phyloP scores from a whole-genome alignment of 2,113 vertebrate genomes.

The Pavo muticus region DNA sequence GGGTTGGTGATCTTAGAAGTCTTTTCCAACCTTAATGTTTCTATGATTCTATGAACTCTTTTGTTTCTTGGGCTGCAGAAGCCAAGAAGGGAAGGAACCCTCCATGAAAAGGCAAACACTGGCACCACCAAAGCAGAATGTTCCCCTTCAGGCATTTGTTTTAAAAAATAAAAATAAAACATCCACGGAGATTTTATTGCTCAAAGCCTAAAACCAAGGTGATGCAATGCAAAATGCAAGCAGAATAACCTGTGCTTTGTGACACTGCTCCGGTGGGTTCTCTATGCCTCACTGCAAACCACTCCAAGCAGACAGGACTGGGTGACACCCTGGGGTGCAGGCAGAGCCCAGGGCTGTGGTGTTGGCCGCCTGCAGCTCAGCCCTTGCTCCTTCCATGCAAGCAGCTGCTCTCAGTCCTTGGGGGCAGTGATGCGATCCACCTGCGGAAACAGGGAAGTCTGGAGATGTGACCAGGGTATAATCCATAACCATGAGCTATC shows the following conservation, averaged over 20 bases:
- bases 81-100: not conserved
- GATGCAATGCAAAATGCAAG: not conserved
- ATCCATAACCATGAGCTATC: too few relatives aligned
- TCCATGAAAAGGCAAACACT: not conserved
- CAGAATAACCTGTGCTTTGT: not conserved
- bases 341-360: not conserved
- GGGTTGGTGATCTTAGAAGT: too few relatives aligned
- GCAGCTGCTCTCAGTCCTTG: not conserved
- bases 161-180: not conserved
- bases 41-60: not conserved
- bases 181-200: conserved; percentile 10
- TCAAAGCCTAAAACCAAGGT: not conserved
- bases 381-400: not conserved
- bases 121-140: not conserved
- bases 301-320: not conserved
- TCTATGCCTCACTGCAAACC: not conserved
- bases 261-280: accelerated
- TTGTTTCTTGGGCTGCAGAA: not conserved
- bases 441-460: conserved; percentile 36
- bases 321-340: not conserved
- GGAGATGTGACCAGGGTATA: too few relatives aligned
- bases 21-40: too few relatives aligned
- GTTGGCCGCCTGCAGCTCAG: not conserved
- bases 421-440: conserved; percentile 38
- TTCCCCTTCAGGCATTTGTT: not conserved